Base-by-base conservation (phyloP, 2,797 vertebrate genomes). In the Luscinia megarhynchos region DNA sequence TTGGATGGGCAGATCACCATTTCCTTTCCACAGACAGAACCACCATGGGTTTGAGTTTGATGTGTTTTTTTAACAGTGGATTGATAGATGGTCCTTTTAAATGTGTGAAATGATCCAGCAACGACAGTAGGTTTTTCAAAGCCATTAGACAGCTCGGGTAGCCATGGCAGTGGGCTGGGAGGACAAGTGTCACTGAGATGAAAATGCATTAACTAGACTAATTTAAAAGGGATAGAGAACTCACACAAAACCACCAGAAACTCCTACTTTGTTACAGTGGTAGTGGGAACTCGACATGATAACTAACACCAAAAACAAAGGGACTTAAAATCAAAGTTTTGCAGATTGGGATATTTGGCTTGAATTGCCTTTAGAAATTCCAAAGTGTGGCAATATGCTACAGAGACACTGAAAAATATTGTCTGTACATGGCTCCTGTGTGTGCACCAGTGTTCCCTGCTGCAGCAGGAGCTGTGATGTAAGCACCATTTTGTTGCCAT, bases 61-160 rank as follows among this genome's bases (percentile, higher is more conserved):
- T 87, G 78, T 46, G 26, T 6, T 74, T 82, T 82, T 90, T 61
- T 66, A 90, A 70, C n/a, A 50, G 20, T 7, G 34, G 57, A 84
- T 82, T 88, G 67, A 88, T 79, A 72, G 57, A 85, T 43, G 38
- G 76, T 77, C 36, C 46, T 91, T 96, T 94, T 32, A 74, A 87
- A 82, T n/a, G 53, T 70, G 41, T 76, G 77, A 88, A 85, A 76
- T 45, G 58, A 87, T 95, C 62, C 69, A 87, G 82, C 66, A 36
- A 61, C 20, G 69, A 76, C 32, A 84, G 76, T 18, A 55, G 48
- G 64, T 43, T 93, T 89, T 94, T 94, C 94, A 94, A 91, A 96
- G 91, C 45, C 38, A 7, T 94, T 76, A 76, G 43, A 74, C 41
- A 87, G 46, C 43, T 81, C 36, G 2, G 53, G 70, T 90, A 82